Evolutionary conservation across 2,113 vertebrate species (phyloP).

Genomic region (Dermatemys mawii): DNA sequence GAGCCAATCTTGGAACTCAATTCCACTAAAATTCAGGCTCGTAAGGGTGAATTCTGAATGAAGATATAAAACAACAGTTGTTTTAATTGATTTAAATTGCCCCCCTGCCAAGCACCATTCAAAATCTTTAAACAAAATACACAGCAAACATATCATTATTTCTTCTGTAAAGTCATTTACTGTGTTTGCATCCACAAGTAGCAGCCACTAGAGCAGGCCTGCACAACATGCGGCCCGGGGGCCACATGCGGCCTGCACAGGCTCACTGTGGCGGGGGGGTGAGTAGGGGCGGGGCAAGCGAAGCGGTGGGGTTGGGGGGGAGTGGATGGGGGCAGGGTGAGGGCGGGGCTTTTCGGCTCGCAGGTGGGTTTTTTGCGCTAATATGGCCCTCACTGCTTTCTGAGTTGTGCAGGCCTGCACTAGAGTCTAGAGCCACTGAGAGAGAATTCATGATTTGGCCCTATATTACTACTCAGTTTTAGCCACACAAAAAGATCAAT

Average conservation of each 20-base stretch:
- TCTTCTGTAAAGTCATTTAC: background rate
- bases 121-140: background rate
- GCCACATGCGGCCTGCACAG: no score
- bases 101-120: background rate
- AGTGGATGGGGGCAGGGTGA: no score
- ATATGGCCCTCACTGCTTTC: no score
- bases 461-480: background rate
- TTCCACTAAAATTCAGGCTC: background rate
- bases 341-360: no score
- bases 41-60: background rate
- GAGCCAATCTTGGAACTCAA: background rate
- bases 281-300: no score
- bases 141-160: background rate
- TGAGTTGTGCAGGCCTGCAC: no score
- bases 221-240: no score
- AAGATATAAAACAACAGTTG: background rate
- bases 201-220: background rate
- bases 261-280: no score
- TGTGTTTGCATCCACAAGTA: background rate
- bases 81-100: background rate
- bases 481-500: background rate
- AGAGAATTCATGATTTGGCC: conserved; percentile 1
- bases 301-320: no score
- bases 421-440: no score
- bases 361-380: no score